Percentiles rank a stretch among this genome's conserved stretches.
Evolutionary conservation across 2,888 invertebrate genomes (phyloP).

Genomic region (Tethea ocularis): DNA sequence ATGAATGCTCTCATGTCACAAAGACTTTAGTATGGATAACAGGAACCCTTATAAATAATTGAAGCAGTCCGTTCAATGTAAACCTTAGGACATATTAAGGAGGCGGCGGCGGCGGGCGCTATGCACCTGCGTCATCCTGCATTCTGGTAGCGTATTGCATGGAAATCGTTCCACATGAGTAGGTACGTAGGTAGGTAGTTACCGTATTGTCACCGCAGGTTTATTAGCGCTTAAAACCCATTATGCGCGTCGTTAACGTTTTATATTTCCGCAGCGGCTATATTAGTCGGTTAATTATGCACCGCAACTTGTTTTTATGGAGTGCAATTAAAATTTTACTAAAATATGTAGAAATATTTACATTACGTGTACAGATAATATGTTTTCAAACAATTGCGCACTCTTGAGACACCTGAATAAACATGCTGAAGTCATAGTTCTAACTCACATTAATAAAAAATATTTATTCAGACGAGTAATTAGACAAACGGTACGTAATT

Average conservation of each 20-base stretch:
- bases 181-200: too few relatives aligned
- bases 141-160: too few relatives aligned
- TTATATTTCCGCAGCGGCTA: background rate
- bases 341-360: background rate
- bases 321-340: background rate
- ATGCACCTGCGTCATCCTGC: too few relatives aligned
- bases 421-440: too few relatives aligned
- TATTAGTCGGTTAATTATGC: constrained; percentile 12
- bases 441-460: too few relatives aligned
- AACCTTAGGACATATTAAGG: background rate
- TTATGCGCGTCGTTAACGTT: background rate
- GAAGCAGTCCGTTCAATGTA: background rate
- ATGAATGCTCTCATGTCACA: background rate
- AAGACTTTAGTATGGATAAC: background rate
- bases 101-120: background rate
- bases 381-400: constrained; percentile 4
- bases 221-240: background rate
- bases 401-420: too few relatives aligned
- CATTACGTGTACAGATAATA: too few relatives aligned
- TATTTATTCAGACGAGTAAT: too few relatives aligned
- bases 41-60: background rate
- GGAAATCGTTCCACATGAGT: too few relatives aligned
- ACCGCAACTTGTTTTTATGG: constrained; percentile 8
- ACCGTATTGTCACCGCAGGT: background rate
- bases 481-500: too few relatives aligned